Percentiles rank a stretch among this genome's conserved stretches.
Evolutionary conservation across 2,888 invertebrate species (phyloP).

Genomic region (Dysmachus trigonus): DNA sequence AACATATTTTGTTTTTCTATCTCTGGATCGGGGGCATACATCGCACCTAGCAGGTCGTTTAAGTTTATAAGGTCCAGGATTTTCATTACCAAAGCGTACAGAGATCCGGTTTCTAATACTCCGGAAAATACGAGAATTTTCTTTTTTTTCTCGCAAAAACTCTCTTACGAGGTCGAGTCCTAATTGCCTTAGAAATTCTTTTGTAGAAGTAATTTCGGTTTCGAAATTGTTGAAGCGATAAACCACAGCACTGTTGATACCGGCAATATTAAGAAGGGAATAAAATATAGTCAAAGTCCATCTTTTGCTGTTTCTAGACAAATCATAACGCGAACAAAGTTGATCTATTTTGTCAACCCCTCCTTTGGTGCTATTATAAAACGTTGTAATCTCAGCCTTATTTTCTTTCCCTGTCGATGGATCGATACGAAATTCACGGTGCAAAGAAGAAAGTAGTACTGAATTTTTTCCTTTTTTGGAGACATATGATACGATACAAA

Average conservation of each 20-base stretch:
- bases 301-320: neutral
- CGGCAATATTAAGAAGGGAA: neutral
- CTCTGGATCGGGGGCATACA: neutral
- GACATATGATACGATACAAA: neutral
- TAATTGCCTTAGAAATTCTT: neutral
- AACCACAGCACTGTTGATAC: neutral
- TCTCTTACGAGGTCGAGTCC: neutral
- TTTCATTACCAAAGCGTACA: neutral
- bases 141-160: neutral
- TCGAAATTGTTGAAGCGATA: neutral
- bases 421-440: neutral
- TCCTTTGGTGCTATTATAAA: neutral
- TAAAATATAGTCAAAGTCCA: neutral
- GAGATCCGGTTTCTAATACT: neutral
- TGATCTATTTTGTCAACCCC: neutral
- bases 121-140: neutral
- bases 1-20: neutral
- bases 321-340: neutral
- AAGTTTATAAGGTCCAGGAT: neutral
- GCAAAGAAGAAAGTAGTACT: neutral
- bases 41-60: neutral
- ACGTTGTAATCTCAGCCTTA: neutral
- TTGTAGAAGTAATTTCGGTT: neutral
- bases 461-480: neutral
- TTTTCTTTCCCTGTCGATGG: neutral